A percentile compares a stretch with the other conserved stretches of the same genome.
phyloP scores from a whole-genome alignment of 2,113 vertebrate genomes.

The Prochilodus magdalenae region DNA sequence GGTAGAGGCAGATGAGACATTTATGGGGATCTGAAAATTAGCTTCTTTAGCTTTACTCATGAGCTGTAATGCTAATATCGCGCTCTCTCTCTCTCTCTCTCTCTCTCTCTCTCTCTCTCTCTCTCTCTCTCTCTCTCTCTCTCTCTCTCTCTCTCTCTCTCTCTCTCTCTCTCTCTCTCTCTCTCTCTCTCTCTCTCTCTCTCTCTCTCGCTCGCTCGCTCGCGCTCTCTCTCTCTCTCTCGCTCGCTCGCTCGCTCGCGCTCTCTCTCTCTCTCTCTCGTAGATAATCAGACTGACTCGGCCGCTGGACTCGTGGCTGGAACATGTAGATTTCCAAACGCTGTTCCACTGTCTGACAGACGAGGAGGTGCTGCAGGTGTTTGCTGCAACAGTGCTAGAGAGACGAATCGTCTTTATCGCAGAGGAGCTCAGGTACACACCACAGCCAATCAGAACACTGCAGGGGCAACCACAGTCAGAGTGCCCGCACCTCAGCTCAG shows the following conservation, averaged over 20 bases:
- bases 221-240: too few species aligned
- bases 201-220: too few species aligned
- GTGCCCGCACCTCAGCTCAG: too few species aligned
- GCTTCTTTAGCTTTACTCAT: not conserved
- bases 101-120: too few species aligned
- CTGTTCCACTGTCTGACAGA: slow-evolving; percentile 76
- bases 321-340: slow-evolving; percentile 84
- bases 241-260: not conserved
- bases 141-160: too few species aligned
- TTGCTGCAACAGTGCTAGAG: slow-evolving; percentile 80
- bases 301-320: slow-evolving; percentile 83
- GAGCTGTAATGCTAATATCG: too few species aligned
- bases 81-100: too few species aligned
- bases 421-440: slow-evolving; percentile 81
- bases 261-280: not conserved
- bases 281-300: slow-evolving; percentile 84
- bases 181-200: too few species aligned
- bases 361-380: slow-evolving; percentile 81
- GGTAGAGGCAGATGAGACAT: slow-evolving; percentile 62
- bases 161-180: not conserved
- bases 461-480: too few species aligned
- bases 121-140: too few species aligned
- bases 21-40: not conserved
- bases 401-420: slow-evolving; percentile 84
- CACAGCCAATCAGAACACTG: not conserved